phyloP scores from a whole-genome alignment of 2,888 invertebrate genomes.

The Yponomeuta plumbellus region DNA sequence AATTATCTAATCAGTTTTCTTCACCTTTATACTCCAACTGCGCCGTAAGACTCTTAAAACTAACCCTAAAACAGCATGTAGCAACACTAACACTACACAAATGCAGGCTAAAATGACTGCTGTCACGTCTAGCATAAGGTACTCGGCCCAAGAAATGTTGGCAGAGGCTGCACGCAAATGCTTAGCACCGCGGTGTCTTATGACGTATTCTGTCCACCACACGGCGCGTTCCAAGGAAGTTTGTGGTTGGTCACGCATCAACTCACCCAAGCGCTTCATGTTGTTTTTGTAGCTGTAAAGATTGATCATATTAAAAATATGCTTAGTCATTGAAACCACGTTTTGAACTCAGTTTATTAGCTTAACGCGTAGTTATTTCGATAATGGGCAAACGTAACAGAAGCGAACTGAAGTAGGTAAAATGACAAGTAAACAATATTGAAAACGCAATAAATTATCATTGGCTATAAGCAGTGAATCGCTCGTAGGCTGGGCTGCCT shows the following conservation, averaged over 20 bases:
- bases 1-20: neutral
- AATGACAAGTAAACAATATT: no score
- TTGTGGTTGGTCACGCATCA: slow-evolving; percentile 33
- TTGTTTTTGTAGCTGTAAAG: slow-evolving; percentile 2
- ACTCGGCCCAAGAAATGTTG: slow-evolving; percentile 35
- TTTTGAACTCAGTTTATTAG: no score
- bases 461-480: no score
- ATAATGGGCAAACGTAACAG: no score
- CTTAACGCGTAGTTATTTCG: no score
- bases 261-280: slow-evolving; percentile 15
- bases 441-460: no score
- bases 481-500: no score
- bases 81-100: neutral
- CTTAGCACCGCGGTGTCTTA: slow-evolving; percentile 36
- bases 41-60: neutral
- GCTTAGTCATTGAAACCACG: no score
- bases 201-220: slow-evolving; percentile 43
- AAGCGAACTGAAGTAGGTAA: no score
- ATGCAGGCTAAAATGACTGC: neutral
- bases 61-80: neutral
- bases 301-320: no score
- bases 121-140: slow-evolving; percentile 34
- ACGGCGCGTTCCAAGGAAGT: slow-evolving; percentile 33
- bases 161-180: slow-evolving; percentile 36
- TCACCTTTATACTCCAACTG: neutral